Conservation (phyloP, 2,797 vertebrate genomes). For the Sebastes oblongus region DNA sequence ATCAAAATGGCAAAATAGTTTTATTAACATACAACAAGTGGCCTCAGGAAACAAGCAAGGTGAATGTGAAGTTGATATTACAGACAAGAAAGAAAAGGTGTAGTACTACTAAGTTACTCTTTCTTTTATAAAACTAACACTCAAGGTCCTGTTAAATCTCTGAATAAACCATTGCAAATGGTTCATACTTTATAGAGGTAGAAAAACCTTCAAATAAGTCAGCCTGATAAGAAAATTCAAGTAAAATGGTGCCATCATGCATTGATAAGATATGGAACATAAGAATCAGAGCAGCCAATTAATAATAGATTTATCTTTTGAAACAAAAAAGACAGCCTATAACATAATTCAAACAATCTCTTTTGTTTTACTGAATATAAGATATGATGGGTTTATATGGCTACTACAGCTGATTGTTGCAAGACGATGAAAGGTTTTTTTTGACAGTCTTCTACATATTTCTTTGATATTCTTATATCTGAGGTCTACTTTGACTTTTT, state of each 20-base stretch:
- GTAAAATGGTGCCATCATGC: background rate
- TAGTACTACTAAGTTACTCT: background rate
- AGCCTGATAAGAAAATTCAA: background rate
- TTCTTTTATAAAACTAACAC: background rate
- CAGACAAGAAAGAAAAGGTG: background rate
- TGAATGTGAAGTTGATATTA: background rate
- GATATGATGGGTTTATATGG: background rate
- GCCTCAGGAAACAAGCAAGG: background rate
- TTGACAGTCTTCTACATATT: background rate
- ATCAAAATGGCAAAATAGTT: background rate
- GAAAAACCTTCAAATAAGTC: background rate
- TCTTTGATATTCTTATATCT: constrained; percentile 5
- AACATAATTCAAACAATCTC: background rate
- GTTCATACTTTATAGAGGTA: background rate
- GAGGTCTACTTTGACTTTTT: constrained; percentile 18
- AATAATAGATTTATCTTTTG: background rate
- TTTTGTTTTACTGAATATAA: background rate
- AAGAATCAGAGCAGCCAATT: background rate
- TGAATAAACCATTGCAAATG: background rate
- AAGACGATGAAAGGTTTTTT: background rate
- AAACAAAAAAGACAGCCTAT: background rate
- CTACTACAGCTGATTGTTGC: background rate
- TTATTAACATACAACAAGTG: background rate
- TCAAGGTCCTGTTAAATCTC: background rate
- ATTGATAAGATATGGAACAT: background rate